phyloP scores from a whole-genome alignment of 1,140 invertebrate species.

The Octopus sinensis region DNA sequence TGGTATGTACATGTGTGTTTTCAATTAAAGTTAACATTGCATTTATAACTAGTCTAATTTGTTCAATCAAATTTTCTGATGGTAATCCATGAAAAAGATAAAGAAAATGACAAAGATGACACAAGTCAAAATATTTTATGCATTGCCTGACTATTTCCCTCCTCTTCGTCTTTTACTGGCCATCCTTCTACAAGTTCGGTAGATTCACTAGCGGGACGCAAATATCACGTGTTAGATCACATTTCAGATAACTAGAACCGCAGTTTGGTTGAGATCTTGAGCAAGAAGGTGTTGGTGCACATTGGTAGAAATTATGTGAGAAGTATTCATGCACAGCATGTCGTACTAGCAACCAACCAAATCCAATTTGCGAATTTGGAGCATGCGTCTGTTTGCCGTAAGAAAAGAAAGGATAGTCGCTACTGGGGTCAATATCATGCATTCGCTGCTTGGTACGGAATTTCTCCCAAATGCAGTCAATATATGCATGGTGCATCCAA shows the following conservation, averaged over 20 bases:
- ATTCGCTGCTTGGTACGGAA: constrained; percentile 36
- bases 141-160: too few species aligned
- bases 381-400: constrained; percentile 29
- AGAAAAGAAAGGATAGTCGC: constrained; percentile 37
- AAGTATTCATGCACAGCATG: constrained; percentile 40
- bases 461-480: constrained; percentile 46
- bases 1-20: too few species aligned
- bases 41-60: too few species aligned
- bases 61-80: too few species aligned
- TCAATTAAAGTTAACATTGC: too few species aligned
- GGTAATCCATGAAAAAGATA: too few species aligned
- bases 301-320: constrained; percentile 34
- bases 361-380: constrained; percentile 22
- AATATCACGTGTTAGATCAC: constrained; percentile 19
- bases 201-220: neutral
- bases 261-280: constrained; percentile 30
- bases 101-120: too few species aligned
- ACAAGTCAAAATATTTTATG: too few species aligned
- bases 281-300: constrained; percentile 32
- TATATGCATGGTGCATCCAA: constrained; percentile 34
- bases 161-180: too few species aligned
- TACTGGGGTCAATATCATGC: constrained; percentile 26
- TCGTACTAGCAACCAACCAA: constrained; percentile 35
- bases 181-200: too few species aligned
- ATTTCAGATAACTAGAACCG: constrained; percentile 35